A percentile compares a stretch with the other conserved stretches of the same genome.
Evolutionary conservation across 1,140 invertebrate genomes (phyloP).

Genomic region (Latrodectus geometricus): DNA sequence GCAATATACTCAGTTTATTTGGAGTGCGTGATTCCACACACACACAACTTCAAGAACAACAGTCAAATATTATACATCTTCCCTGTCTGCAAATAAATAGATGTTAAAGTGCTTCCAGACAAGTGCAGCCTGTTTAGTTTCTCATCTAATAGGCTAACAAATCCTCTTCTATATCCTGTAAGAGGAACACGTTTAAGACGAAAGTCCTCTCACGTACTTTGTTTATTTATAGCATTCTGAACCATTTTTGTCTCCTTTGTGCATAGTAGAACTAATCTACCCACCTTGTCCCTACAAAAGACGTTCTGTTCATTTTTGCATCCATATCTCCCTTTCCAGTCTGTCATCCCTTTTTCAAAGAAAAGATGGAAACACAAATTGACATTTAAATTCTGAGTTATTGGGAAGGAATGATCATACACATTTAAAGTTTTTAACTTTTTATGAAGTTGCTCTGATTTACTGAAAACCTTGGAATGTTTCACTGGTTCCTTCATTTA

Average conservation of each 20-base stretch:
- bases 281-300: constrained; percentile 9
- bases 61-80: neutral
- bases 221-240: constrained; percentile 31
- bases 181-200: neutral
- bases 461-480: too few species aligned
- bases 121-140: neutral
- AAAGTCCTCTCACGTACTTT: constrained; percentile 5
- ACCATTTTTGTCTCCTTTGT: constrained; percentile 38
- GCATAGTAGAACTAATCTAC: constrained; percentile 34
- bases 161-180: neutral
- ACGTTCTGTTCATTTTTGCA: neutral
- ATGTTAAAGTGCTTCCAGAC: neutral
- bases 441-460: too few species aligned
- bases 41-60: neutral
- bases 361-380: neutral
- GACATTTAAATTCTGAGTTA: neutral
- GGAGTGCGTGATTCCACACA: neutral
- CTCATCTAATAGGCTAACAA: neutral
- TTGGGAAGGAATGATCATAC: too few species aligned
- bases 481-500: too few species aligned
- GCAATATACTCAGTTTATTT: neutral
- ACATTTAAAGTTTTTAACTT: too few species aligned
- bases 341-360: neutral
- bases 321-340: neutral
- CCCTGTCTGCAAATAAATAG: neutral